Conservation (phyloP, 2,113 vertebrate genomes). For the Osmerus mordax region DNA sequence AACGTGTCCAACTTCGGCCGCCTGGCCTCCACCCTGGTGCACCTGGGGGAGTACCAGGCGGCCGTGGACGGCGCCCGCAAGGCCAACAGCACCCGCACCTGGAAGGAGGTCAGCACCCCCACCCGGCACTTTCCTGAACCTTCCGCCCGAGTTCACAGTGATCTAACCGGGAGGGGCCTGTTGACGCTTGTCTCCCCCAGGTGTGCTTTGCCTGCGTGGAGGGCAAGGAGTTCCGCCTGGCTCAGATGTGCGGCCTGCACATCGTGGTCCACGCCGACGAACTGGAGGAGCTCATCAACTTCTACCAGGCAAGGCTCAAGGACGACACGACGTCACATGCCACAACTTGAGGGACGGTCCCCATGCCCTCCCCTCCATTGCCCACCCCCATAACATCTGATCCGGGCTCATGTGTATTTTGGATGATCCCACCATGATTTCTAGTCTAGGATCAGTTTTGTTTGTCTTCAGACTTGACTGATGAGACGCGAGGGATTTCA, state of each 20-base stretch:
- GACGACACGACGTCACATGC: no score
- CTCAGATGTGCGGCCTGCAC: conserved; percentile 98
- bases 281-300: conserved; percentile 97
- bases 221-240: conserved; percentile 96
- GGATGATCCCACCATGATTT: no score
- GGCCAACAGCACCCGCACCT: conserved; percentile 97
- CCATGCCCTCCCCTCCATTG: no score
- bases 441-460: no score
- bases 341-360: no score
- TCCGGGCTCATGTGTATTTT: no score
- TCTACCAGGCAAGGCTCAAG: conserved; percentile 85
- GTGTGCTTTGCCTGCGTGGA: conserved; percentile 99
- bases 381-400: no score
- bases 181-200: conserved; percentile 56
- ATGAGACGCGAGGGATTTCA: background rate
- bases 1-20: conserved; percentile 98
- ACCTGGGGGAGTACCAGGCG: conserved; percentile 96
- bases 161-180: background rate
- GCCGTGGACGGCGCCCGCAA: conserved; percentile 97
- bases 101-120: conserved; percentile 86
- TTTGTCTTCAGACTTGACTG: no score
- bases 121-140: background rate
- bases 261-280: conserved; percentile 98
- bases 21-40: conserved; percentile 93
- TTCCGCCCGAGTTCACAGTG: background rate